These are phyloP conservation scores for Drosophila mayaguana DNA, from an alignment of 2,888 invertebrate genomes.

Conservation along the genomic window DNA sequence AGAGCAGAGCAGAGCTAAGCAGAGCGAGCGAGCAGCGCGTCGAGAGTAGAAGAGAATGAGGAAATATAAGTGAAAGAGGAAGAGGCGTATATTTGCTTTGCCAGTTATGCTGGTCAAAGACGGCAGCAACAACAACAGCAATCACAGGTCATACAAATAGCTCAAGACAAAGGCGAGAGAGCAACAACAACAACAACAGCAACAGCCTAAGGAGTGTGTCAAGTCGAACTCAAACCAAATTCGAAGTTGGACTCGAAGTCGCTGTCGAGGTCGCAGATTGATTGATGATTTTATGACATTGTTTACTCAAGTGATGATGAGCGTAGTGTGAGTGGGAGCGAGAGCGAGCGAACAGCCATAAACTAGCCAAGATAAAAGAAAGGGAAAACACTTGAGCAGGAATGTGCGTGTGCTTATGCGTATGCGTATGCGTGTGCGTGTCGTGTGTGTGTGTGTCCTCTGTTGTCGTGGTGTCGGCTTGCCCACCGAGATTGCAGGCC, in stretches of 20 bases:
- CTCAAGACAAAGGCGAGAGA: slow-evolving; percentile 35
- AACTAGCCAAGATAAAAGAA: slow-evolving; percentile 34
- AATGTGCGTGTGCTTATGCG: neutral
- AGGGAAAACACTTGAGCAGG: slow-evolving; percentile 12
- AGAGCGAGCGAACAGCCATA: slow-evolving; percentile 11
- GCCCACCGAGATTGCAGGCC: slow-evolving; percentile 51
- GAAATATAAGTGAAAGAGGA: slow-evolving; percentile 1
- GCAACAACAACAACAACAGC: slow-evolving; percentile 3
- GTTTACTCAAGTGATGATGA: slow-evolving; percentile 80
- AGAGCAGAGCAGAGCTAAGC: slow-evolving; percentile 1
- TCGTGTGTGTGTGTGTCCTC: slow-evolving; percentile 61
- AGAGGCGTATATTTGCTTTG: slow-evolving; percentile 46
- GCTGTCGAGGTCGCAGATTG: slow-evolving; percentile 42
- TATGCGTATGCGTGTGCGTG: neutral
- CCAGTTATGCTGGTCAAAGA: slow-evolving; percentile 47
- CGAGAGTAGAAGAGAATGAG: no score
- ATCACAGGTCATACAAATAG: slow-evolving; percentile 38
- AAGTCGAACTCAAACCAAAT: slow-evolving; percentile 5
- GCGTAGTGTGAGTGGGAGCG: slow-evolving; percentile 10
- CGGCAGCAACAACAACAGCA: slow-evolving; percentile 14
- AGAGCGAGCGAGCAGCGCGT: slow-evolving; percentile 19
- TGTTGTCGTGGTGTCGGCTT: slow-evolving; percentile 52
- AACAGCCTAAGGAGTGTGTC: slow-evolving; percentile 5
- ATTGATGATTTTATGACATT: slow-evolving; percentile 82
- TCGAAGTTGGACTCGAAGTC: slow-evolving; percentile 4